A percentile compares a stretch with the other conserved stretches of the same genome.
Evolutionary conservation across 2,888 invertebrate genomes (phyloP).

Genomic region (Tridacna crocea): DNA sequence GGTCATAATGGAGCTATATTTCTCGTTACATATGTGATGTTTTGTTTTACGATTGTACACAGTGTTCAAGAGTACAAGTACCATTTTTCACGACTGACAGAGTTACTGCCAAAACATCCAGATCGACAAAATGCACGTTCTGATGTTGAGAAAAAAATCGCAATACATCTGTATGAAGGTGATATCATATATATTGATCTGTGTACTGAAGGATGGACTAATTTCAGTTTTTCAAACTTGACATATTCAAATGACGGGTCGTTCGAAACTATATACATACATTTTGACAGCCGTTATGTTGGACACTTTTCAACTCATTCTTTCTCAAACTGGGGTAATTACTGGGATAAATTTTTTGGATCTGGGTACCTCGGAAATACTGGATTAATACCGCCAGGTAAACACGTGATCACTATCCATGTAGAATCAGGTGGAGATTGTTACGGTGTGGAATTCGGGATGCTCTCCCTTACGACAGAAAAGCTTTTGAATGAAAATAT

Average conservation of each 20-base stretch:
- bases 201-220: constrained; percentile 32
- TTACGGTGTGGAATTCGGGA: constrained; percentile 53
- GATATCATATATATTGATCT: constrained; percentile 42
- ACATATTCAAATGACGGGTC: constrained; percentile 69
- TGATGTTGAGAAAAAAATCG: constrained; percentile 16
- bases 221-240: constrained; percentile 56
- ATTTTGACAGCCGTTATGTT: constrained; percentile 52
- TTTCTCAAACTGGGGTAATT: constrained; percentile 50
- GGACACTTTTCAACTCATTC: constrained; percentile 45
- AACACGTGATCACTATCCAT: constrained; percentile 38
- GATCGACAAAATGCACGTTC: constrained; percentile 26
- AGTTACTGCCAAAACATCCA: constrained; percentile 12
- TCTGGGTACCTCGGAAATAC: constrained; percentile 42
- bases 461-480: constrained; percentile 30
- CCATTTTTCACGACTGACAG: constrained; percentile 39
- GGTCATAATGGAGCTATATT: constrained; percentile 2
- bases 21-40: neutral
- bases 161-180: constrained; percentile 51
- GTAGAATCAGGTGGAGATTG: constrained; percentile 45
- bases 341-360: constrained; percentile 39
- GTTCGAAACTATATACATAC: constrained; percentile 56
- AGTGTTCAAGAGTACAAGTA: constrained; percentile 9
- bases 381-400: constrained; percentile 36
- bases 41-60: neutral
- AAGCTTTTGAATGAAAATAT: constrained; percentile 19